Percentiles rank a stretch among this genome's conserved stretches.
Conservation (phyloP, 2,113 vertebrate species). For the Lophochroa leadbeateri region DNA sequence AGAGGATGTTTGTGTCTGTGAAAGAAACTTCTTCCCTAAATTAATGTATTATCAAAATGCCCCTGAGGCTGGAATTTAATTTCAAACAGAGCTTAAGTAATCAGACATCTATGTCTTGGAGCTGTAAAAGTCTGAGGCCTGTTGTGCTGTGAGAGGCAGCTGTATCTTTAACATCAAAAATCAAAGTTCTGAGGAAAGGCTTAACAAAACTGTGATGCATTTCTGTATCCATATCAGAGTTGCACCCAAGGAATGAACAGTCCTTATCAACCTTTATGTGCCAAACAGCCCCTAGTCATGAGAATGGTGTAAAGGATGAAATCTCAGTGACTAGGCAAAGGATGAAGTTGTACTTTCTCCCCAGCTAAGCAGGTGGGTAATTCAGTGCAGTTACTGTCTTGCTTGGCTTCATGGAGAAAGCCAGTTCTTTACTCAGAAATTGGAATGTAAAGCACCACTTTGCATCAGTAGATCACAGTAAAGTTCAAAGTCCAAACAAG, state of each 20-base stretch:
- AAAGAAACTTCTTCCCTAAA: conserved; percentile 54
- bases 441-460: not conserved
- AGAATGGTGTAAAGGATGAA: not conserved
- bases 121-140: conserved; percentile 59
- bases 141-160: conserved; percentile 42
- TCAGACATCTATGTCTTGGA: conserved; percentile 70
- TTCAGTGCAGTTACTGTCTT: not conserved
- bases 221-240: not conserved
- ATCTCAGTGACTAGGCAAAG: not conserved
- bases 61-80: conserved; percentile 72
- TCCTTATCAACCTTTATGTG: not conserved
- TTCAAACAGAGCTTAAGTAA: conserved; percentile 70
- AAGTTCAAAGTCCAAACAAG: not conserved
- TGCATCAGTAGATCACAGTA: not conserved
- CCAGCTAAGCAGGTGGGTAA: not conserved
- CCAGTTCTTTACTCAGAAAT: not conserved
- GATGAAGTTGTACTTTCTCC: not conserved
- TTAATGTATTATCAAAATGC: conserved; percentile 70
- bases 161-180: conserved; percentile 65
- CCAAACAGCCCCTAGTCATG: not conserved
- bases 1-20: conserved; percentile 38
- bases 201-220: not conserved
- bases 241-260: not conserved
- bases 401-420: not conserved
- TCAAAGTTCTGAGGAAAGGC: conserved; percentile 23